Base-by-base conservation (phyloP, 23 tunicate species). In the Pegea sp. region DNA sequence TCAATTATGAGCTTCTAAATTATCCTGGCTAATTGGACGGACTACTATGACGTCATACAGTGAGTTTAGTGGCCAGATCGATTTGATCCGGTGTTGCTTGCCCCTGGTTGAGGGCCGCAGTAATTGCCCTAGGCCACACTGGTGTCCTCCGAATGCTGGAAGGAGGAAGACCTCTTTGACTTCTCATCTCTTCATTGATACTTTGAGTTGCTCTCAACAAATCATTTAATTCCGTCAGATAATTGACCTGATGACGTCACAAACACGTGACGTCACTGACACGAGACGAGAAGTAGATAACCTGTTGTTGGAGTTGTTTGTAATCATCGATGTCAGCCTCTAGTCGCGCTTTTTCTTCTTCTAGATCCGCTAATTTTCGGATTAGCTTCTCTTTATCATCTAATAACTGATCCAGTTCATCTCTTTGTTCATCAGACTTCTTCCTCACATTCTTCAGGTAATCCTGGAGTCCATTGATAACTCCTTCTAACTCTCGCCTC, bases 301-400 rank as follows among this genome's bases (percentile, higher is more conserved):
- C 95, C 76, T 84, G 95, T 62, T 73, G 84, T 52, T 84, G 95
- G 0, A 84, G 63, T 44, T 84, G 81, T 20, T 67, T 56, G 48
- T 84, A 84, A 22, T 84, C 95, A 50, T 84, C 95, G 4, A 56
- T 71, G 49, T 84, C 95, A 2, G 73, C 76, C 27, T 54, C 62
- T 26, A 84, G 32, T 42, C 64, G 65, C 18, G 59, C 30, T 48
- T 84, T 84, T 26, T 74, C 95, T 44, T 66, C 56, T 33, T 84
- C 95, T 30, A 84, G 13, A 11, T 72, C 69, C 20, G 80, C 86
- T n/a, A 84, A 57, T 26, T 64, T 71, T 7, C 84, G 42, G 5
- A 68, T 61, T 33, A 84, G 59, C 23, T 66, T 33, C 44, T 84
- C 95, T 52, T 74, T 84, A 56, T 84, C 95, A 0, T 77, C 76